Evolutionary conservation across 2,888 invertebrate species (phyloP).

Genomic region (Laspeyria flexula): DNA sequence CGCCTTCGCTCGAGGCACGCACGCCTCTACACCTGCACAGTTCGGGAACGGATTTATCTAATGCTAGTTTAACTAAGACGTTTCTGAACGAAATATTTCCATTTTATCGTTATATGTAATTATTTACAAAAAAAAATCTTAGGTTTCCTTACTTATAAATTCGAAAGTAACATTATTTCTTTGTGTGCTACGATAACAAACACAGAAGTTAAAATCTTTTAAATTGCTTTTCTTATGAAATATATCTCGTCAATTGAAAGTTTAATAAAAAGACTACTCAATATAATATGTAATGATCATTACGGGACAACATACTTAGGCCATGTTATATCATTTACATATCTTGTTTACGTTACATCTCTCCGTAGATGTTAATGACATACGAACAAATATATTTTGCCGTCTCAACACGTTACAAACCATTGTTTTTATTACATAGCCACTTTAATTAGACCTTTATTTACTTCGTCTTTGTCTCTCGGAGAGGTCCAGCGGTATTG

Average conservation of each 20-base stretch:
- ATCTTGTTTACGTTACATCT: conserved; percentile 74
- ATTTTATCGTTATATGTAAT: too few species aligned
- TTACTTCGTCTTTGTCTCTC: background rate
- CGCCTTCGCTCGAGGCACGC: conserved; percentile 51
- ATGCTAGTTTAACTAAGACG: too few species aligned
- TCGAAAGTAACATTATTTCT: too few species aligned
- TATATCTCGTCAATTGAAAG: conserved; percentile 14
- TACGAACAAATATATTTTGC: conserved; percentile 74
- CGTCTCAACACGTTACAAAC: conserved; percentile 56
- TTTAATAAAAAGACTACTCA: conserved; percentile 45
- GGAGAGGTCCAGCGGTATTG: conserved; percentile 50
- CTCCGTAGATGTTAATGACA: conserved; percentile 75
- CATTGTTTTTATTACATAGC: conserved; percentile 62
- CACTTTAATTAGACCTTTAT: conserved; percentile 44
- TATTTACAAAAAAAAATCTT: too few species aligned
- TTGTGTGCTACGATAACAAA: too few species aligned
- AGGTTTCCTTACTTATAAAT: too few species aligned
- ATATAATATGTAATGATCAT: conserved; percentile 49
- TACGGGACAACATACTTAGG: conserved; percentile 48
- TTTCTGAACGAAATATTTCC: too few species aligned
- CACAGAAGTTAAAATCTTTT: too few species aligned
- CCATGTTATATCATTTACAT: conserved; percentile 71
- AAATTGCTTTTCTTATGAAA: too few species aligned
- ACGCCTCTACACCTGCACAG: conserved; percentile 52
- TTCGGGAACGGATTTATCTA: background rate